Percentiles rank a stretch among this genome's conserved stretches.
phyloP scores from a whole-genome alignment of 2,888 invertebrate genomes.

The Agrotis segetum region DNA sequence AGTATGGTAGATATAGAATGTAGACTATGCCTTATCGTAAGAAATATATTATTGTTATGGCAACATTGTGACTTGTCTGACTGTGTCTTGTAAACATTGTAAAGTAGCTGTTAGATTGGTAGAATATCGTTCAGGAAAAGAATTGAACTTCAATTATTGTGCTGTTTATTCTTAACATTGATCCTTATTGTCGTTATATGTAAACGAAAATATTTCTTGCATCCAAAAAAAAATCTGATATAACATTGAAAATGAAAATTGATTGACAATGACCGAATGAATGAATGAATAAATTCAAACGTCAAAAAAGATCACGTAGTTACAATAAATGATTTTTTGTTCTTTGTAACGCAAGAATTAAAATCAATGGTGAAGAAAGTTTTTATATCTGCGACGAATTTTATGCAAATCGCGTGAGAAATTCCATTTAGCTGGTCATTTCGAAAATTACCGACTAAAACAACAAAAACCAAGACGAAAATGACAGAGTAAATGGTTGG shows the following conservation, averaged over 20 bases:
- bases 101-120: not conserved
- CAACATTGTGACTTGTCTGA: too few relatives aligned
- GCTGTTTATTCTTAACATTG: too few relatives aligned
- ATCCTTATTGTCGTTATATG: too few relatives aligned
- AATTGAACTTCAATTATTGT: not conserved
- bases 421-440: conserved; percentile 3
- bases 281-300: not conserved
- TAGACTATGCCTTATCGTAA: conserved; percentile 9
- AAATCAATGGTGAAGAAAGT: not conserved
- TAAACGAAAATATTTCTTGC: too few relatives aligned
- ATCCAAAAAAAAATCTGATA: not conserved
- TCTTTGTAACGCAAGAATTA: too few relatives aligned
- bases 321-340: too few relatives aligned
- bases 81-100: not conserved
- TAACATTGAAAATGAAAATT: too few relatives aligned
- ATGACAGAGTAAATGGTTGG: conserved; percentile 16
- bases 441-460: conserved; percentile 19
- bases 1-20: not conserved
- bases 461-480: conserved; percentile 1
- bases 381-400: conserved; percentile 3
- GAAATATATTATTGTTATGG: conserved; percentile 14
- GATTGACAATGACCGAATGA: conserved; percentile 5
- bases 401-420: conserved; percentile 28
- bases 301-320: too few relatives aligned
- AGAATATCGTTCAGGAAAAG: not conserved